Conservation (phyloP, 2,113 vertebrate species). For the Muscicapa adusta region DNA sequence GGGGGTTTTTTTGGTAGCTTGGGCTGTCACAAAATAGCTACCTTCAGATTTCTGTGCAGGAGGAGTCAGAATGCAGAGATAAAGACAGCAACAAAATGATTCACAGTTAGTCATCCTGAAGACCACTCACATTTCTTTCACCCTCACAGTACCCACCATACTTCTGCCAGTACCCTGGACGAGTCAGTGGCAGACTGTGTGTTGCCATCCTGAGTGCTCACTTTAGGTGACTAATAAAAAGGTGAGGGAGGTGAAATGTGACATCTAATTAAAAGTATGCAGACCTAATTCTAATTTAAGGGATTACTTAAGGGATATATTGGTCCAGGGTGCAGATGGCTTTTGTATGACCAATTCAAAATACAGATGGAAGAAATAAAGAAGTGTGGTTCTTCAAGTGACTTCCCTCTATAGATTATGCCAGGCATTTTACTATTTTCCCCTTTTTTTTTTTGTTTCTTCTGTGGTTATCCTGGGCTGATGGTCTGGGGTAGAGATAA, state of each 20-base stretch:
- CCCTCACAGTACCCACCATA: neutral
- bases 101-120: constrained; percentile 35
- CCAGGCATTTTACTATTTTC: neutral
- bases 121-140: constrained; percentile 18
- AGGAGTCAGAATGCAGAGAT: constrained; percentile 10
- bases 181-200: neutral
- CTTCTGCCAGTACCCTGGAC: neutral
- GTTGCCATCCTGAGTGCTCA: neutral
- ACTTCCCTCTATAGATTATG: neutral
- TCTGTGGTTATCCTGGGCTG: neutral
- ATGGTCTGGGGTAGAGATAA: neutral
- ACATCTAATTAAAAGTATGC: neutral
- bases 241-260: neutral
- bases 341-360: neutral
- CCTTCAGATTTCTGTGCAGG: constrained; percentile 21
- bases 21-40: neutral
- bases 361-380: neutral
- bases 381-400: neutral
- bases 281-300: neutral
- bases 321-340: neutral
- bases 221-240: neutral
- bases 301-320: neutral
- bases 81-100: constrained; percentile 8
- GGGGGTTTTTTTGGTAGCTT: neutral
- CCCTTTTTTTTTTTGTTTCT: constrained; percentile 6